phyloP scores from a whole-genome alignment of 2,113 vertebrate genomes.

The Halichoeres trimaculatus region DNA sequence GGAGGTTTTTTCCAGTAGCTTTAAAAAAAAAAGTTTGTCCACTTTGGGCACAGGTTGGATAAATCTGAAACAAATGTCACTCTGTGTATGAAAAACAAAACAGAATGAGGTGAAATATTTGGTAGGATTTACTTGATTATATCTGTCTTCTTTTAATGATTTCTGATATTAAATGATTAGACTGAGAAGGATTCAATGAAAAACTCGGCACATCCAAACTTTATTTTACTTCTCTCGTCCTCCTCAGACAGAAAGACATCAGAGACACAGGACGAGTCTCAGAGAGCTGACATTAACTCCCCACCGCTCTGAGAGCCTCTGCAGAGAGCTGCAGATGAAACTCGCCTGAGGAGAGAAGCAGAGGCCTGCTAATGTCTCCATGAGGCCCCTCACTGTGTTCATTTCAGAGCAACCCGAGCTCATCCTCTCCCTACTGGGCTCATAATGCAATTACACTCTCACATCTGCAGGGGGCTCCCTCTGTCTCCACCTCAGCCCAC shows the following conservation, averaged over 20 bases:
- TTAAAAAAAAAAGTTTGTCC: too few species aligned
- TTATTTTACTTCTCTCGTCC: not conserved
- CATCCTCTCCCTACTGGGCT: slow-evolving; percentile 73
- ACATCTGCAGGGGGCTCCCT: slow-evolving; percentile 82
- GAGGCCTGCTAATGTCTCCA: slow-evolving; percentile 71
- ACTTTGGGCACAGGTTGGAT: too few species aligned
- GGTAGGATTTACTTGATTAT: too few species aligned
- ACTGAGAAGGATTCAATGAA: not conserved
- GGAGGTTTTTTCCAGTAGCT: too few species aligned
- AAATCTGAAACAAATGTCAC: too few species aligned
- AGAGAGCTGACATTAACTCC: slow-evolving; percentile 61
- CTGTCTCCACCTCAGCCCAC: slow-evolving; percentile 46
- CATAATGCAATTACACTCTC: slow-evolving; percentile 83
- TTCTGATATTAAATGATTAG: not conserved
- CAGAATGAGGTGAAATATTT: too few species aligned
- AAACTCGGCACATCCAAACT: not conserved
- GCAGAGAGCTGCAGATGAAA: slow-evolving; percentile 51
- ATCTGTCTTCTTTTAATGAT: not conserved
- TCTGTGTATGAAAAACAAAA: too few species aligned
- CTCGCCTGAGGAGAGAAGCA: slow-evolving; percentile 51
- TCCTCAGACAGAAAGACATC: slow-evolving; percentile 29
- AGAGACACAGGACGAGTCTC: slow-evolving; percentile 11
- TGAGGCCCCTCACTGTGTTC: slow-evolving; percentile 71
- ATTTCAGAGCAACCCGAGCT: slow-evolving; percentile 74
- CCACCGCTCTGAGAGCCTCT: slow-evolving; percentile 51